A percentile compares a stretch with the other conserved stretches of the same genome.
These are phyloP conservation scores for Orthonychiurus folsomi DNA, from an alignment of 2,888 invertebrate species.

Conservation along the genomic window DNA sequence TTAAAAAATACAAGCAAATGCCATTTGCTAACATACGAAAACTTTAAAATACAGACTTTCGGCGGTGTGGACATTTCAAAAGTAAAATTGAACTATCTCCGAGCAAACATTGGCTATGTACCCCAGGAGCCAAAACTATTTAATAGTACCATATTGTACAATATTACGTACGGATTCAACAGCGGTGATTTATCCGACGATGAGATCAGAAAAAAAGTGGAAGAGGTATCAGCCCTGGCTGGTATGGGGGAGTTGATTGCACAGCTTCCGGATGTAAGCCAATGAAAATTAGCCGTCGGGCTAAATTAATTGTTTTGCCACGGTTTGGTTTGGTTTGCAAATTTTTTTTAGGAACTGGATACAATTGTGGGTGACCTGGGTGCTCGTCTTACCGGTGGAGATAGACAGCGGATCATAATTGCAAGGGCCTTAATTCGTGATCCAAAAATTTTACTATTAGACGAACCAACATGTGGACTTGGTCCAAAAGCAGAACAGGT, in stretches of 20 bases:
- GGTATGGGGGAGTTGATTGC: slow-evolving; percentile 46
- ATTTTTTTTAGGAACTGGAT: too few relatives aligned
- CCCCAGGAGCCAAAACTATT: slow-evolving; percentile 50
- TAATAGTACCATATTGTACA: slow-evolving; percentile 51
- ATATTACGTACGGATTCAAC: slow-evolving; percentile 51
- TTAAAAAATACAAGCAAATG: too few relatives aligned
- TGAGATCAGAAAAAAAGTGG: slow-evolving; percentile 44
- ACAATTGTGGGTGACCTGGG: too few relatives aligned
- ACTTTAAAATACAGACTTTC: background rate
- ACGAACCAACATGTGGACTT: slow-evolving; percentile 50
- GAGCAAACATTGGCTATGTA: slow-evolving; percentile 6
- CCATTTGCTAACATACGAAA: slow-evolving; percentile 69
- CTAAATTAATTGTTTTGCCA: too few relatives aligned
- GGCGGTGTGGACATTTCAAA: too few relatives aligned
- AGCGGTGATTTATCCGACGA: slow-evolving; percentile 43
- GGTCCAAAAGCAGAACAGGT: slow-evolving; percentile 49
- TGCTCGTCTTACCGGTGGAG: too few relatives aligned
- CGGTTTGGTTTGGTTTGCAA: too few relatives aligned
- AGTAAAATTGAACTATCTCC: slow-evolving; percentile 44
- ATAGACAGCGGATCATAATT: slow-evolving; percentile 49
- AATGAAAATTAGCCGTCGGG: too few relatives aligned
- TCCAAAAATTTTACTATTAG: slow-evolving; percentile 45
- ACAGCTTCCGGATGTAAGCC: slow-evolving; percentile 48
- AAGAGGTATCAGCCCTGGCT: slow-evolving; percentile 56
- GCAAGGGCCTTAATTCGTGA: slow-evolving; percentile 49